Conservation (phyloP, 2,888 invertebrate species). For the Hyles lineata region DNA sequence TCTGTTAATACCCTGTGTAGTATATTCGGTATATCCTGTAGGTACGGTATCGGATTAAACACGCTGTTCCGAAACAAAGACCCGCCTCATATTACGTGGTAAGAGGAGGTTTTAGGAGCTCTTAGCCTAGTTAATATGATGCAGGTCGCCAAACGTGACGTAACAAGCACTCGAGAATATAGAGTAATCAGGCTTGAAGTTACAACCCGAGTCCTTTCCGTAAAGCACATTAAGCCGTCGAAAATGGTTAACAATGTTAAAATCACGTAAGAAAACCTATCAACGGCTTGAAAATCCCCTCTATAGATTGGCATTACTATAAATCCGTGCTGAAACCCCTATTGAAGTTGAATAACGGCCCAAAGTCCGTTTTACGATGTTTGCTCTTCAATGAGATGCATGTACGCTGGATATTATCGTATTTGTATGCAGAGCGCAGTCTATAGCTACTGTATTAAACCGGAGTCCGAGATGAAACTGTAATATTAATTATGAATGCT, state of each 20-base stretch:
- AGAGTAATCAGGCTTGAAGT: not conserved
- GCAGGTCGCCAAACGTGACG: not conserved
- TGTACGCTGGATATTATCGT: not conserved
- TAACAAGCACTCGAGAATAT: not conserved
- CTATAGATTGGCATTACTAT: constrained; percentile 14
- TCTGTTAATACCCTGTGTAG: not conserved
- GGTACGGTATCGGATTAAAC: not conserved
- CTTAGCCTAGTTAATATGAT: constrained; percentile 2
- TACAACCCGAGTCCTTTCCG: not conserved
- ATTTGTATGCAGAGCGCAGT: not conserved
- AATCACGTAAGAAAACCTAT: constrained; percentile 5
- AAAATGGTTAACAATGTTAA: not conserved
- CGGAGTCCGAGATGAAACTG: no score
- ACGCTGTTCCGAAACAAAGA: not conserved
- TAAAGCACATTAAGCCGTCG: not conserved
- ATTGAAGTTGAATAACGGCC: not conserved
- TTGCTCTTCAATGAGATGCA: not conserved
- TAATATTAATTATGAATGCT: no score
- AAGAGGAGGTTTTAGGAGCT: not conserved
- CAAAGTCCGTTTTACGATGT: not conserved
- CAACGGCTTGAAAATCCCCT: not conserved
- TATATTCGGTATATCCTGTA: no score
- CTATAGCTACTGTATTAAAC: no score
- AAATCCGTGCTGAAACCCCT: not conserved
- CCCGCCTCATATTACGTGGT: not conserved